A percentile compares a stretch with the other conserved stretches of the same genome.
Conservation (phyloP, 35 echinoderm and acorn worm species). For the Lytechinus pictus region DNA sequence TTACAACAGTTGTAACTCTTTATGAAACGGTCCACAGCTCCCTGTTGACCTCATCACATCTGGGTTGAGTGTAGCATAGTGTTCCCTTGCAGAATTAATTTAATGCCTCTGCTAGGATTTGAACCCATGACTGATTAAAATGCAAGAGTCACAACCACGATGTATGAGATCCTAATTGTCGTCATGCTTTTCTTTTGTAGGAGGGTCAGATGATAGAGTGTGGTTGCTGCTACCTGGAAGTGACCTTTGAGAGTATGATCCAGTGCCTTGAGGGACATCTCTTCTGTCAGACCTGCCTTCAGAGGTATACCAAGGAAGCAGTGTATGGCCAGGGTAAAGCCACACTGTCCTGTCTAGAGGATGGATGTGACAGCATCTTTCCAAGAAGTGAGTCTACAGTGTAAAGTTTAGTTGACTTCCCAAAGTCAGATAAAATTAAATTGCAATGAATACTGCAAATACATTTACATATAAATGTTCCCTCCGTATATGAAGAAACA, state of each 20-base stretch:
- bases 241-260: conserved; percentile 88
- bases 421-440: too few species aligned
- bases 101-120: too few species aligned
- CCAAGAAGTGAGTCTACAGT: conserved; percentile 70
- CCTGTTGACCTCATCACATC: too few species aligned
- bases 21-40: too few species aligned
- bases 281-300: conserved; percentile 78
- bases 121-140: too few species aligned
- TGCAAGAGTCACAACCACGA: too few species aligned
- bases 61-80: too few species aligned
- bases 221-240: conserved; percentile 80
- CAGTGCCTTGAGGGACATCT: conserved; percentile 93
- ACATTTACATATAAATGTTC: too few species aligned
- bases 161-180: neutral
- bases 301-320: conserved; percentile 75
- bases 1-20: too few species aligned
- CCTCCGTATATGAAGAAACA: too few species aligned
- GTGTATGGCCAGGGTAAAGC: conserved; percentile 85
- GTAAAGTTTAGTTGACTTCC: neutral
- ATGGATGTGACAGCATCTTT: conserved; percentile 77
- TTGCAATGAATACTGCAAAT: too few species aligned
- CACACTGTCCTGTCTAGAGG: conserved; percentile 72
- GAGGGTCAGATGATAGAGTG: conserved; percentile 86
- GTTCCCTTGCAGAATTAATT: too few species aligned
- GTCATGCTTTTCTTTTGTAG: conserved; percentile 15